These are phyloP conservation scores for Pogonus chalceus DNA, from an alignment of 1,140 invertebrate genomes.

Conservation along the genomic window DNA sequence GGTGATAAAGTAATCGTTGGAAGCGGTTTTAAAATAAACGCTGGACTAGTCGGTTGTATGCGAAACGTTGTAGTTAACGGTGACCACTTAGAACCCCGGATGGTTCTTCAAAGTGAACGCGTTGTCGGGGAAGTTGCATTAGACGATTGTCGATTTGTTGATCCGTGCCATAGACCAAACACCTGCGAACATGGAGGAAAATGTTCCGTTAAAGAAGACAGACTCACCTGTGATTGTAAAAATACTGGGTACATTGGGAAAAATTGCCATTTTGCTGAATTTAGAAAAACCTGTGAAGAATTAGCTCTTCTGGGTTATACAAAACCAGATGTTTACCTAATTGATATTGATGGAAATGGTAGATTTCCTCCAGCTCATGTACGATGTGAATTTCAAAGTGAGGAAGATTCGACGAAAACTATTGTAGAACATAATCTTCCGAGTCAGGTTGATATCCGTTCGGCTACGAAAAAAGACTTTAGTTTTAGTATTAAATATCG, in stretches of 20 bases:
- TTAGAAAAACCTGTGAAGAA: conserved; percentile 85
- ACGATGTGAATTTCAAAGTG: conserved; percentile 79
- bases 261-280: conserved; percentile 87
- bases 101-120: conserved; percentile 68
- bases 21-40: conserved; percentile 53
- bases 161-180: conserved; percentile 78
- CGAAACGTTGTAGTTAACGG: conserved; percentile 77
- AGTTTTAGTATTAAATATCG: conserved; percentile 77
- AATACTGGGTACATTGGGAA: conserved; percentile 80
- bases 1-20: conserved; percentile 60
- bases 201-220: conserved; percentile 79
- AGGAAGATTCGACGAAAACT: conserved; percentile 77
- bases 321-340: conserved; percentile 78
- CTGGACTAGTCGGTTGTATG: conserved; percentile 83
- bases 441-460: conserved; percentile 77
- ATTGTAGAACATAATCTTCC: conserved; percentile 88
- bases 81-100: conserved; percentile 57
- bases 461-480: conserved; percentile 62
- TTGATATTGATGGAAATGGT: conserved; percentile 90
- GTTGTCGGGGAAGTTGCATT: conserved; percentile 78
- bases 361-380: conserved; percentile 81
- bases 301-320: conserved; percentile 73
- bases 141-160: conserved; percentile 83
- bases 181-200: conserved; percentile 85
- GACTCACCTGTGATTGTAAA: conserved; percentile 78